Percentiles rank a stretch among this genome's conserved stretches.
These are phyloP conservation scores for Ochropleura plecta DNA, from an alignment of 2,888 invertebrate species.

Conservation along the genomic window DNA sequence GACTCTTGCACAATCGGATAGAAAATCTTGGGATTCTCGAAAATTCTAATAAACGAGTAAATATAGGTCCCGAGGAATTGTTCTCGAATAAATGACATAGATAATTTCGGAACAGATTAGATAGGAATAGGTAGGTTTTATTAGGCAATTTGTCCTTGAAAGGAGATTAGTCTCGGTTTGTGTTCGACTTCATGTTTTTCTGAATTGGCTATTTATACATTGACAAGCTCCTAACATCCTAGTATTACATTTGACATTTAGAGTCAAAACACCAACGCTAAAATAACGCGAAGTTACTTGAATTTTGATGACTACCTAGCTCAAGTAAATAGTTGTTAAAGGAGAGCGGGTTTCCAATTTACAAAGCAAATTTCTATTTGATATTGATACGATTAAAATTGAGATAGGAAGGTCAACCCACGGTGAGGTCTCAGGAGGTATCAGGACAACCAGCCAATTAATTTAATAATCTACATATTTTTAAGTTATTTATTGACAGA, in stretches of 20 bases:
- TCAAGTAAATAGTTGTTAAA: background rate
- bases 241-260: constrained; percentile 11
- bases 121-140: constrained; percentile 26
- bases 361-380: background rate
- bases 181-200: constrained; percentile 32
- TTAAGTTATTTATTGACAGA: background rate
- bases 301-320: constrained; percentile 4
- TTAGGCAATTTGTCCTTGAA: constrained; percentile 21
- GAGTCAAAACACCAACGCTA: background rate
- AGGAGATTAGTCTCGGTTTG: constrained; percentile 4
- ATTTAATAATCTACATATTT: background rate
- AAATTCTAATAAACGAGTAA: constrained; percentile 29
- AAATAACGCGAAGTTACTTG: constrained; percentile 11
- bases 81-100: constrained; percentile 23
- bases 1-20: constrained; percentile 21
- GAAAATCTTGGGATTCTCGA: constrained; percentile 22
- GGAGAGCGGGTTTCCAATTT: constrained; percentile 1
- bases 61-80: constrained; percentile 24
- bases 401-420: background rate
- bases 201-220: constrained; percentile 18
- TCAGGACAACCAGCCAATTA: background rate
- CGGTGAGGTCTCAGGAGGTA: background rate
- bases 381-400: constrained; percentile 4
- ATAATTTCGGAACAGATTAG: constrained; percentile 29
- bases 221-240: background rate